Evolutionary conservation across 1,140 invertebrate species (phyloP), one percentile per base, ranked within the genome.

Genomic region (Drosophila watanabei): DNA sequence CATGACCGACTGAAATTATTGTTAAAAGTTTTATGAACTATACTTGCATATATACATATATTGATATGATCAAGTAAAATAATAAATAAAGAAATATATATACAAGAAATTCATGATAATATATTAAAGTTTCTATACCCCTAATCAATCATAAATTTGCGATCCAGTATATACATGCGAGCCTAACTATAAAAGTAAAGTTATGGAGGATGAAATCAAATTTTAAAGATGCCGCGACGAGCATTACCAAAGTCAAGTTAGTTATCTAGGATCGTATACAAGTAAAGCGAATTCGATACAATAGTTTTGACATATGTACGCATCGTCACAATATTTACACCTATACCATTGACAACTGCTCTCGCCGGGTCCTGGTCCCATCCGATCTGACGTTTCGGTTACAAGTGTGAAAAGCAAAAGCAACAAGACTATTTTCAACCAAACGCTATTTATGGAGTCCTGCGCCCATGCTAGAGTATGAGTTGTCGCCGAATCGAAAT

Each of bases 1-100:
- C 88, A 92, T 58, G 85, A 92, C 85, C 85, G 89, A 92, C 89
- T 92, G 89, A 92, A 90, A 89, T 89, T 92, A 92, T 92, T 92
- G 89, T 92, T 92, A 92, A 89, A 92, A 80, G 71, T 92, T 92
- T 89, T 92, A 85, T 86, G 89, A 92, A 92, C 79, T 89, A 82
- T 89, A 89, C 85, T 89, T 89, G 85, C 81, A 85, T 90, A 84
- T 78, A 89, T 82, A 84, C 64, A 89, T 91, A 91, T 91, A 91
- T 91, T 91, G 84, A 91, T 87, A 87, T 90, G 87, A 90, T 88
- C 83, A 91, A 91, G 83, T 83, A 87, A 91, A 88, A 68, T 58
- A 73, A 79, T 35, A 64, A 85, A 81, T 66, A 77, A 84, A 68
- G 20, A 86, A 86, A 77, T 62, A 85, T 75, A 89, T 85, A 89